A percentile compares a stretch with the other conserved stretches of the same genome.
These are phyloP conservation scores for Rhodeus uyekii DNA, from an alignment of 2,797 vertebrate genomes.

Conservation along the genomic window DNA sequence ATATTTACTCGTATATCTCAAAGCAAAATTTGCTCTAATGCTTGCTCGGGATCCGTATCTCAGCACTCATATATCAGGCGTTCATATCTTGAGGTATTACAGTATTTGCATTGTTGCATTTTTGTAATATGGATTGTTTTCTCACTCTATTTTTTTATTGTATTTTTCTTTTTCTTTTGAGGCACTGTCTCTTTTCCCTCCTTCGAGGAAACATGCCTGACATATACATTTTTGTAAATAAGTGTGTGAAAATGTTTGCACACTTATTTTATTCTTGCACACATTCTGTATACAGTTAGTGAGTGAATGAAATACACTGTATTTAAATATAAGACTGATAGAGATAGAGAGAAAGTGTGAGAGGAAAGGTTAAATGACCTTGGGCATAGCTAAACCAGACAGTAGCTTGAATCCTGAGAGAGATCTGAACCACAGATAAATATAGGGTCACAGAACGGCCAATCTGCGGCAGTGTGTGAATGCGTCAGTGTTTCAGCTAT, in stretches of 20 bases:
- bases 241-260: not conserved
- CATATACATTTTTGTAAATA: not conserved
- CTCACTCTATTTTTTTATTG: too few species aligned
- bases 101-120: too few species aligned
- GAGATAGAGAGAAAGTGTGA: not conserved
- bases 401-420: not conserved
- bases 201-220: too few species aligned
- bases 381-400: constrained; percentile 16
- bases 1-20: too few species aligned
- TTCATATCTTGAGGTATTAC: too few species aligned
- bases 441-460: constrained; percentile 21
- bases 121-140: too few species aligned
- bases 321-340: not conserved
- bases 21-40: too few species aligned
- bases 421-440: constrained; percentile 29
- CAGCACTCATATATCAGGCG: too few species aligned
- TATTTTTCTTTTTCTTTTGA: too few species aligned
- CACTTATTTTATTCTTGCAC: not conserved
- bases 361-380: constrained; percentile 16
- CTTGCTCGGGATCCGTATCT: too few species aligned
- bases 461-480: not conserved
- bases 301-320: not conserved
- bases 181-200: too few species aligned
- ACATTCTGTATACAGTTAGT: not conserved
- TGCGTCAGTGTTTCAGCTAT: not conserved